Conservation (phyloP, 2,888 invertebrate species). For the Drosophila bunnanda region DNA sequence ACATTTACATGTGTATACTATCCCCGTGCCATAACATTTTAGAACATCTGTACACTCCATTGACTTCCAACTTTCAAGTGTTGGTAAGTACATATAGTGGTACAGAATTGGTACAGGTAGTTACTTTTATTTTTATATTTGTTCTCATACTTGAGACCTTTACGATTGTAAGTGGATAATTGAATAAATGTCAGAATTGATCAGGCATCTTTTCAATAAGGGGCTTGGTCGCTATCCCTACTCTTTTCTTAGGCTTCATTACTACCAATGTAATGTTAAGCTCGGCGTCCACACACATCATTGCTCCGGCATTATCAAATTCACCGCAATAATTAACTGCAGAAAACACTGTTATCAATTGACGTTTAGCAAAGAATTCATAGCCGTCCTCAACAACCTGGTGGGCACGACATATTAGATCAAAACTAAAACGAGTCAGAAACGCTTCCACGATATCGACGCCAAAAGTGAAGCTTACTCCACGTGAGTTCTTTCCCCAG, state of each 20-base stretch:
- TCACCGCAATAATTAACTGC: constrained; percentile 98
- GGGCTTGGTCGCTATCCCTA: constrained; percentile 4
- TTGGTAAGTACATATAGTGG: background rate
- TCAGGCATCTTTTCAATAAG: constrained; percentile 17
- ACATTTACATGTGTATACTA: background rate
- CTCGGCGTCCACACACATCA: constrained; percentile 78
- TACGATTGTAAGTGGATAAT: background rate
- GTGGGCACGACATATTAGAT: constrained; percentile 99
- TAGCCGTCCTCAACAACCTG: constrained; percentile 82
- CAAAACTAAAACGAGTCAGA: constrained; percentile 99
- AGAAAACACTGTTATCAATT: constrained; percentile 88
- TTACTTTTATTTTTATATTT: background rate
- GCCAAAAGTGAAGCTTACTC: constrained; percentile 99
- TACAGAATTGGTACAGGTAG: background rate
- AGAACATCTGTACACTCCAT: background rate
- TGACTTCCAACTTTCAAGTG: background rate
- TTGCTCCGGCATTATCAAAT: constrained; percentile 91
- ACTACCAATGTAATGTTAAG: constrained; percentile 36
- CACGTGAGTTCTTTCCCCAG: constrained; percentile 99
- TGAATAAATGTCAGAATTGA: background rate
- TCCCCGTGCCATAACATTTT: background rate
- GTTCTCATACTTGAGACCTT: background rate
- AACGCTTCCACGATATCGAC: constrained; percentile 99
- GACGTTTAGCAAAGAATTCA: constrained; percentile 37
- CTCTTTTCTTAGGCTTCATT: constrained; percentile 28